Conservation (phyloP, 2,888 invertebrate genomes). For the Nomada goodeniana region DNA sequence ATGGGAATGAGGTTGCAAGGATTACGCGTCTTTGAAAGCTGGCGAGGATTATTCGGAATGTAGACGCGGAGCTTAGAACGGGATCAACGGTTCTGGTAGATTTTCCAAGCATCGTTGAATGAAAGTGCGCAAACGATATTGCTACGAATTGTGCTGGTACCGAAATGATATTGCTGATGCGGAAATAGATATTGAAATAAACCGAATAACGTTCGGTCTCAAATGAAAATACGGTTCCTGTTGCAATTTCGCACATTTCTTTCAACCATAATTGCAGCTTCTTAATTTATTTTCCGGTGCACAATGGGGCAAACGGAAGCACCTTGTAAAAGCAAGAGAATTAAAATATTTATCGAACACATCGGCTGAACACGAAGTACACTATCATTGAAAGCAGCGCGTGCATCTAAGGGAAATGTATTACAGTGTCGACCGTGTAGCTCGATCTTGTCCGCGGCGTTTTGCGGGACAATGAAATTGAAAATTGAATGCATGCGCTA, state of each 20-base stretch:
- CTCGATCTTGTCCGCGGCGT: constrained; percentile 6
- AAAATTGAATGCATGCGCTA: constrained; percentile 40
- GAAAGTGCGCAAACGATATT: no score
- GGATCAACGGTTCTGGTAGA: not conserved
- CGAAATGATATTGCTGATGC: no score
- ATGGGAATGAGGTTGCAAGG: constrained; percentile 59
- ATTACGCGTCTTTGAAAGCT: constrained; percentile 60
- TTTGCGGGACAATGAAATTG: constrained; percentile 32
- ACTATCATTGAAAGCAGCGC: not conserved
- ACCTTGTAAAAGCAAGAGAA: not conserved
- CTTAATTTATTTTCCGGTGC: no score
- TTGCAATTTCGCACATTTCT: no score
- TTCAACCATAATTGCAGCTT: no score
- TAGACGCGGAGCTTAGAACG: not conserved
- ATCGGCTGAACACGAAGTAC: not conserved
- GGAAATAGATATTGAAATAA: no score
- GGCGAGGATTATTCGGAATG: constrained; percentile 32
- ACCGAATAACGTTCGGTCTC: no score
- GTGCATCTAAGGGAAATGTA: constrained; percentile 1
- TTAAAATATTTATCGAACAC: not conserved
- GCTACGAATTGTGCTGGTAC: no score
- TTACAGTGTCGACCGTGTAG: constrained; percentile 22
- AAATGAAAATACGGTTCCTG: no score
- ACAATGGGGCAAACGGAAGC: no score
- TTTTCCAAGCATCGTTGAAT: no score